Conservation (phyloP, 2,888 invertebrate species). For the Exephanes ischioxanthus region DNA sequence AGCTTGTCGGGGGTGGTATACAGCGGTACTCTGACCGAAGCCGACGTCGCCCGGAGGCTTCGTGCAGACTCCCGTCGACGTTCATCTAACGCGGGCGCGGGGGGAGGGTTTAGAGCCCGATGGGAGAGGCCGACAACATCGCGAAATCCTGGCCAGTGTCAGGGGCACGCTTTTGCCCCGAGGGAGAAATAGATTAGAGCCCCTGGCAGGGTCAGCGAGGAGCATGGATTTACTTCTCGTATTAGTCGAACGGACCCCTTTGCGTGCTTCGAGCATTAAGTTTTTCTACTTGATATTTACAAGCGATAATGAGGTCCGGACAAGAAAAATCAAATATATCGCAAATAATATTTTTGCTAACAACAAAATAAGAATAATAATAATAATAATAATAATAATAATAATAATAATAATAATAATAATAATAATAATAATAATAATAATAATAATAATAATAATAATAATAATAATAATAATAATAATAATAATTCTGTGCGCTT, state of each 20-base stretch:
- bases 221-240: slow-evolving; percentile 46
- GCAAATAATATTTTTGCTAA: too few species aligned
- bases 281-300: too few species aligned
- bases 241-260: slow-evolving; percentile 28
- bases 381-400: too few species aligned
- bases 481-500: too few species aligned
- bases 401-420: too few species aligned
- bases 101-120: slow-evolving; percentile 36
- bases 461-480: too few species aligned
- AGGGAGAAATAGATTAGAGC: slow-evolving; percentile 80
- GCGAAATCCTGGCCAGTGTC: slow-evolving; percentile 75
- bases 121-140: slow-evolving; percentile 53
- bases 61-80: slow-evolving; percentile 58
- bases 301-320: too few species aligned
- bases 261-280: slow-evolving; percentile 14
- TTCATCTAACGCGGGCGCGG: not conserved
- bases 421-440: too few species aligned
- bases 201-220: slow-evolving; percentile 66
- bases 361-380: too few species aligned
- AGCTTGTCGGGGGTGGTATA: slow-evolving; percentile 18
- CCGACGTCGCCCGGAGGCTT: slow-evolving; percentile 62
- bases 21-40: slow-evolving; percentile 28
- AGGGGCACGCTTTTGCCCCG: slow-evolving; percentile 79
- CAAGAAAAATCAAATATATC: too few species aligned
- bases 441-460: too few species aligned